Conservation (phyloP, 1,140 invertebrate species). For the Lucilia sericata region DNA sequence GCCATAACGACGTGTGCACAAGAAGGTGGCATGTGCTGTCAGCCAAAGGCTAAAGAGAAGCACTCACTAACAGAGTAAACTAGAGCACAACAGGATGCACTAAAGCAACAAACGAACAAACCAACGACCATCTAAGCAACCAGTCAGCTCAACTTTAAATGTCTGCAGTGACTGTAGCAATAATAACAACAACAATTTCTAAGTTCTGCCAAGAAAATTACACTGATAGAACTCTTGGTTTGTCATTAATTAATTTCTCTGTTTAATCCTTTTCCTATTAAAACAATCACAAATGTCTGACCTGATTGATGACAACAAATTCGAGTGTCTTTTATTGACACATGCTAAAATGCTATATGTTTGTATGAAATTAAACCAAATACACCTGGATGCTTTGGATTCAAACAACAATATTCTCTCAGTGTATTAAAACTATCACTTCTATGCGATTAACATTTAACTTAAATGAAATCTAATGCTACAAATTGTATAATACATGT, state of each 20-base stretch:
- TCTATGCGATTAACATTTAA: background rate
- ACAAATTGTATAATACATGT: background rate
- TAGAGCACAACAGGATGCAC: constrained; percentile 35
- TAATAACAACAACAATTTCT: background rate
- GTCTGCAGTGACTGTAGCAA: background rate
- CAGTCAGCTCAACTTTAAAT: background rate
- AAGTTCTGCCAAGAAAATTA: background rate
- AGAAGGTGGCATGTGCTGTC: constrained; percentile 24
- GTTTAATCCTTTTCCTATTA: background rate
- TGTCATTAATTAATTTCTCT: constrained; percentile 11
- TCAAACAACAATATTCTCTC: background rate
- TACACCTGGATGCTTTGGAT: background rate
- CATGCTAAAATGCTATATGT: background rate
- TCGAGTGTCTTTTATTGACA: background rate
- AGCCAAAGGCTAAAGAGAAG: constrained; percentile 30
- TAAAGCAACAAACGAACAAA: background rate
- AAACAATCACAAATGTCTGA: background rate
- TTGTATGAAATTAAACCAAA: background rate
- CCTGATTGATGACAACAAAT: background rate
- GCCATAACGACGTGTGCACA: constrained; percentile 30
- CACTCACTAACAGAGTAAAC: constrained; percentile 30
- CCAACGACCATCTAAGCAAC: background rate
- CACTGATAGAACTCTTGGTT: background rate
- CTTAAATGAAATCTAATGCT: constrained; percentile 23
- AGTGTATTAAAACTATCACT: background rate